Percentiles rank a stretch among this genome's conserved stretches.
Conservation (phyloP, 2,113 vertebrate genomes). For the Microcebus ravelobensis region DNA sequence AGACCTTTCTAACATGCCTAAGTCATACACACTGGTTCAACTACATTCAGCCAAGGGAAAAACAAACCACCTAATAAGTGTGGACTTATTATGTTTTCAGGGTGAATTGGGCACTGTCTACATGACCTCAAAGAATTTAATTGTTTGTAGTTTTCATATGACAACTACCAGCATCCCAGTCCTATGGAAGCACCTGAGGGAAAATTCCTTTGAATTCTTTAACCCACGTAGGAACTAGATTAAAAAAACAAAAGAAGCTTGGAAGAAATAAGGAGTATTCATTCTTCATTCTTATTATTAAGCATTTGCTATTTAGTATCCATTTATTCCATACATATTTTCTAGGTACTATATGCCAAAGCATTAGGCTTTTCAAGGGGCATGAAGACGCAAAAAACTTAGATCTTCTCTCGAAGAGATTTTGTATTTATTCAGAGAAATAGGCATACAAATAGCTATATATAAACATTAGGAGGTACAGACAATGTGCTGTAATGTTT, state of each 20-base stretch:
- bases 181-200: background rate
- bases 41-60: background rate
- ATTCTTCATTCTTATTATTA: background rate
- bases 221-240: background rate
- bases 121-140: background rate
- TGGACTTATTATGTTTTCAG: background rate
- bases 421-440: constrained; percentile 8
- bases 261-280: background rate
- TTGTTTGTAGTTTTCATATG: background rate
- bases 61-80: background rate
- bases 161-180: background rate
- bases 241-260: background rate
- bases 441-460: background rate
- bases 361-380: background rate
- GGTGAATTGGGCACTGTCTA: background rate
- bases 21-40: background rate
- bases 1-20: background rate
- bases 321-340: background rate
- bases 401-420: background rate
- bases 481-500: background rate
- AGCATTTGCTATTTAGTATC: background rate
- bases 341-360: background rate
- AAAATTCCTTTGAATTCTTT: constrained; percentile 19
- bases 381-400: background rate
- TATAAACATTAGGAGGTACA: background rate